Evolutionary conservation across 2,113 vertebrate genomes (phyloP).

Genomic region (Vidua macroura): DNA sequence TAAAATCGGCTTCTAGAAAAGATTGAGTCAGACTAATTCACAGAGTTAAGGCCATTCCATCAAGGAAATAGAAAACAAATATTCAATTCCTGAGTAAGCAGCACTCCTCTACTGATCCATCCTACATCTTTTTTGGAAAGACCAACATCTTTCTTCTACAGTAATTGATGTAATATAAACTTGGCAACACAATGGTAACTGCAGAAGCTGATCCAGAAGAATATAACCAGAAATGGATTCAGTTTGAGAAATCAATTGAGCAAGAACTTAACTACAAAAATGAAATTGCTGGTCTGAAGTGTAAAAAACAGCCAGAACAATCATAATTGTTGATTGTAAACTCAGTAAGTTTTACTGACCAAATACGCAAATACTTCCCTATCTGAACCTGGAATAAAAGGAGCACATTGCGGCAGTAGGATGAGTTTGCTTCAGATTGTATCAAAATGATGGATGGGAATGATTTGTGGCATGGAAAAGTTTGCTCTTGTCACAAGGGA

Average conservation of each 20-base stretch:
- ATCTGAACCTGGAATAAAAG: neutral
- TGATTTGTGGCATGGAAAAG: constrained; percentile 34
- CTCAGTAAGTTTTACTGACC: neutral
- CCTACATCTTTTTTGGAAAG: neutral
- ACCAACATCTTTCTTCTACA: neutral
- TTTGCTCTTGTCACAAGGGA: constrained; percentile 38
- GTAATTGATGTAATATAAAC: neutral
- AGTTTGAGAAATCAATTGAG: neutral
- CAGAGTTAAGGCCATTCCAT: neutral
- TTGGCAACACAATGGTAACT: neutral
- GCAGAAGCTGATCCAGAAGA: neutral
- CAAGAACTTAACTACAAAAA: neutral
- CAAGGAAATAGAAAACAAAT: neutral
- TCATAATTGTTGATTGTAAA: neutral
- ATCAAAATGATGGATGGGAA: neutral
- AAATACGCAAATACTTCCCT: neutral
- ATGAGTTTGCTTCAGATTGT: neutral
- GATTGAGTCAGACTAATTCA: neutral
- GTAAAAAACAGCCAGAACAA: neutral
- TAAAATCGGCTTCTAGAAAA: neutral
- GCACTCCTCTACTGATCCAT: neutral
- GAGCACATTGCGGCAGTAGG: neutral
- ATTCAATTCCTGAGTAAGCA: neutral
- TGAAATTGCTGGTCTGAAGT: neutral
- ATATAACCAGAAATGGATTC: neutral